Evolutionary conservation across 1,140 invertebrate species (phyloP).

Genomic region (Atta texana): DNA sequence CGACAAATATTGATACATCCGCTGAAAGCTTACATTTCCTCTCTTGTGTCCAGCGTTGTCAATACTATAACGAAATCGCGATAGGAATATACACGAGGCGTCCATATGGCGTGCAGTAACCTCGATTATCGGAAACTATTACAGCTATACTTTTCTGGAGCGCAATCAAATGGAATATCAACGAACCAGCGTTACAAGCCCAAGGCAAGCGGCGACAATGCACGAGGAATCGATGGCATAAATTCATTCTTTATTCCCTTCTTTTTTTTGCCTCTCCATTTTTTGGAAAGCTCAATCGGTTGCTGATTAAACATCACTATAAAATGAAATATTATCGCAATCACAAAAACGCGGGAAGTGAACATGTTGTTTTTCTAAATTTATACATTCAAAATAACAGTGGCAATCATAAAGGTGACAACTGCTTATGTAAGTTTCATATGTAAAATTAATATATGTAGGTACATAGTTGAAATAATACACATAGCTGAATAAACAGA

Average conservation of each 20-base stretch:
- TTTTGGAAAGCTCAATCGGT: not conserved
- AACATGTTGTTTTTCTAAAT: not conserved
- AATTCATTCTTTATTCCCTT: constrained; percentile 53
- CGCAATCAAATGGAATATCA: constrained; percentile 75
- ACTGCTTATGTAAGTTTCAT: no score
- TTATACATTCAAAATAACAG: no score
- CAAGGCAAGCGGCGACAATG: constrained; percentile 69
- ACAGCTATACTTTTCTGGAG: constrained; percentile 73
- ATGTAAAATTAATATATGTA: no score
- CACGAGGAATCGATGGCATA: constrained; percentile 72
- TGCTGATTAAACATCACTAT: not conserved
- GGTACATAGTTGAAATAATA: no score
- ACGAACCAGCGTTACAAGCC: constrained; percentile 64
- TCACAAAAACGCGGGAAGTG: not conserved
- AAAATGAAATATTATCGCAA: not conserved
- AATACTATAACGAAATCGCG: constrained; percentile 35
- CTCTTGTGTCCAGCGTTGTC: not conserved
- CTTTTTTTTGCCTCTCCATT: not conserved
- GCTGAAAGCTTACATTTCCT: not conserved
- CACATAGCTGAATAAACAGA: no score
- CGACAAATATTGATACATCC: constrained; percentile 7
- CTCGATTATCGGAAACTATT: constrained; percentile 75
- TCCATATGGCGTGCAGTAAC: constrained; percentile 73
- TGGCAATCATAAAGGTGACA: no score
- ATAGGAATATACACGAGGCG: not conserved